Evolutionary conservation across 2,113 vertebrate species (phyloP).

Genomic region (Corydoras sp.): DNA sequence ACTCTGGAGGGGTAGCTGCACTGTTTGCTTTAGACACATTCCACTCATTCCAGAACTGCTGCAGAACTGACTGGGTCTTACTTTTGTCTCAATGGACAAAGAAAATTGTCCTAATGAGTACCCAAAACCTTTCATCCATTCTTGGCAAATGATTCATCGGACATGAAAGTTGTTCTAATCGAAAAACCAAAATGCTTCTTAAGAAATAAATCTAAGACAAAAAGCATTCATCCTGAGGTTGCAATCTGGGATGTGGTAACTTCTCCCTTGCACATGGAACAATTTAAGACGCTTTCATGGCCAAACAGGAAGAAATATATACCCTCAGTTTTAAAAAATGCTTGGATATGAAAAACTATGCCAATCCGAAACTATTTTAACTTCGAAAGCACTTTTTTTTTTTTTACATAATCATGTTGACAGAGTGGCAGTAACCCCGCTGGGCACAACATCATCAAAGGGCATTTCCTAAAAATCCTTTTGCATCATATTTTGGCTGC

Average conservation of each 20-base stretch:
- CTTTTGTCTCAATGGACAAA: slow-evolving; percentile 3
- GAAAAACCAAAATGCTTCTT: no score
- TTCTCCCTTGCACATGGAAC: neutral
- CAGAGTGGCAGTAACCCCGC: no score
- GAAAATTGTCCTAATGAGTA: neutral
- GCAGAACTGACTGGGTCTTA: slow-evolving; percentile 50
- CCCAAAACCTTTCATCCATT: no score
- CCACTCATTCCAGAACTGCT: slow-evolving; percentile 61
- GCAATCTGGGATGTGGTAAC: neutral
- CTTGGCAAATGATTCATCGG: no score
- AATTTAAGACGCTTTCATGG: neutral
- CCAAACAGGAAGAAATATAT: neutral
- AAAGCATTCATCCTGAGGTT: neutral
- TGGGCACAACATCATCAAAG: no score
- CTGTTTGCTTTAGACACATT: slow-evolving; percentile 71
- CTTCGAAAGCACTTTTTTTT: neutral
- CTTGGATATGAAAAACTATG: neutral
- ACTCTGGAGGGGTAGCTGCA: slow-evolving; percentile 49
- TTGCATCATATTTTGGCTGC: no score
- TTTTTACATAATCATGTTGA: no score
- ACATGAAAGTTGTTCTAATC: no score
- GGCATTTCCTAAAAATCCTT: no score
- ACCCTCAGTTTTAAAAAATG: neutral
- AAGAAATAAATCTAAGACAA: neutral
- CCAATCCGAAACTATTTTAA: neutral